phyloP scores from a whole-genome alignment of 2,113 vertebrate genomes.

The Heliornis fulica region DNA sequence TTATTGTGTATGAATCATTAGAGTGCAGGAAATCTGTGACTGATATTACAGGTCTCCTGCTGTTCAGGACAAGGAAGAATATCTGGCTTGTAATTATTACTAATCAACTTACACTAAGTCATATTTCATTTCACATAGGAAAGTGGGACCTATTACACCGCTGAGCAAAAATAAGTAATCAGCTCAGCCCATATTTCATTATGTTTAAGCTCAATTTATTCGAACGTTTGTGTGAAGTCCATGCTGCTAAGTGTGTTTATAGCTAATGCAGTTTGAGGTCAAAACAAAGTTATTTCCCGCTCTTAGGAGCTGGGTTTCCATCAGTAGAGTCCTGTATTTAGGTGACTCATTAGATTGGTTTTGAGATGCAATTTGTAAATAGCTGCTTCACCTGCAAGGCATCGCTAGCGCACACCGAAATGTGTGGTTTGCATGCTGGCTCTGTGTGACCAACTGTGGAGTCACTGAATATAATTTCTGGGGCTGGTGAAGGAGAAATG shows the following conservation, averaged over 20 bases:
- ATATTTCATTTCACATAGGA: conserved; percentile 39
- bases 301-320: not conserved
- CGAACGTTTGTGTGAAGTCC: conserved; percentile 14
- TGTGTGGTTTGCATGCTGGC: not conserved
- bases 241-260: conserved; percentile 9
- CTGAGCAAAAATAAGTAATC: conserved; percentile 21
- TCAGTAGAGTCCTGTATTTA: not conserved
- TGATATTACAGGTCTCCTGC: not conserved
- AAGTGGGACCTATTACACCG: not conserved
- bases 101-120: conserved; percentile 15
- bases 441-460: not conserved
- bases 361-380: not conserved
- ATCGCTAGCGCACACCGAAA: not conserved
- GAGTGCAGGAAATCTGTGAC: not conserved
- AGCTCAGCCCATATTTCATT: conserved; percentile 50
- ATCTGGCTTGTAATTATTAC: conserved; percentile 31
- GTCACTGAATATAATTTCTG: not conserved
- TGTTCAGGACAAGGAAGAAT: not conserved
- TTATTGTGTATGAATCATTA: not conserved
- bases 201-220: not conserved
- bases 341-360: not conserved
- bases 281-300: conserved; percentile 26
- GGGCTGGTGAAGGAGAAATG: not conserved
- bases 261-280: conserved; percentile 13
- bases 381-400: not conserved